Conservation (phyloP, 2,797 vertebrate species). For the Taeniopygia guttata region DNA sequence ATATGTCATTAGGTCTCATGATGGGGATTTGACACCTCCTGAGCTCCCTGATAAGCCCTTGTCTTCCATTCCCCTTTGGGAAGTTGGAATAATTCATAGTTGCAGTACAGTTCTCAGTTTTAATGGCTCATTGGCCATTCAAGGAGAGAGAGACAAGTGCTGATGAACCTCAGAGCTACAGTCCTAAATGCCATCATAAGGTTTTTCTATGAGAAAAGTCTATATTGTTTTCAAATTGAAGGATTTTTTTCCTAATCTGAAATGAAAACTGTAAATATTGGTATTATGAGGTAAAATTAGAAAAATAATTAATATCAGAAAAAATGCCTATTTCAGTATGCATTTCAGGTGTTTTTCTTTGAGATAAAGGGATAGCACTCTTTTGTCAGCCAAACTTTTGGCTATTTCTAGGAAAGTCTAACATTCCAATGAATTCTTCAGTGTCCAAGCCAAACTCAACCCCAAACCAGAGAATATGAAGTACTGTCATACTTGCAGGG, state of each 20-base stretch:
- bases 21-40: neutral
- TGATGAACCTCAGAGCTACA: neutral
- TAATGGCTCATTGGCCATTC: neutral
- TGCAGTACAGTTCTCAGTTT: neutral
- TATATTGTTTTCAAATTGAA: neutral
- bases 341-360: neutral
- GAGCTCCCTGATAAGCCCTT: neutral
- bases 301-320: neutral
- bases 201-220: neutral
- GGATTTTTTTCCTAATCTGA: rapidly evolving
- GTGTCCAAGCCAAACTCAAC: neutral
- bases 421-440: neutral
- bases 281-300: neutral
- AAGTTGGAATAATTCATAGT: neutral
- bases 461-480: neutral
- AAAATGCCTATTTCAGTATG: rapidly evolving
- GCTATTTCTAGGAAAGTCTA: neutral
- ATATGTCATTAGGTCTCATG: neutral
- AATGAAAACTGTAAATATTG: neutral
- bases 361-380: neutral
- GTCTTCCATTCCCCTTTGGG: neutral
- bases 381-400: neutral
- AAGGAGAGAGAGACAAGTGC: neutral
- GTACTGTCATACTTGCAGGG: neutral
- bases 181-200: neutral